Base-by-base conservation (phyloP, 2,888 invertebrate species). In the Gryllus longicercus region DNA sequence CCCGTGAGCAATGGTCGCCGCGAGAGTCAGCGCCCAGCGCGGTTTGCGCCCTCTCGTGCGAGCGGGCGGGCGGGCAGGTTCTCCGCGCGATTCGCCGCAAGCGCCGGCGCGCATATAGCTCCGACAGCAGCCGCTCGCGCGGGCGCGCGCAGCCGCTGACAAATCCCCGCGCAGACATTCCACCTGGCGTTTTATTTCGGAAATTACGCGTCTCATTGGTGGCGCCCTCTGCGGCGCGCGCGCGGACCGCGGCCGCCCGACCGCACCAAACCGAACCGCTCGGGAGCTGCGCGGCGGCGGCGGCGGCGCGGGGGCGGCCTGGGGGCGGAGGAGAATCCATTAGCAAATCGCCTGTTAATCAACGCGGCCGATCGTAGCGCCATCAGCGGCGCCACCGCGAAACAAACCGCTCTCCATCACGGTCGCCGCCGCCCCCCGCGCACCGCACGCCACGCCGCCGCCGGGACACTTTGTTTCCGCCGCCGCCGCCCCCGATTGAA, bases 351-450 rank as follows among this genome's bases (percentile, higher is more conserved):
- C 63, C 63, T 63, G 63, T 63, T 63, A 63, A 16, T 63, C 63
- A 63, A 63, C 16, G 63, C 63, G 63, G 63, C 63, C 63, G 63
- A 63, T 63, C 63, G 63, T n/a, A 14, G 63, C 63, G 63, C 63
- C 63, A 63, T 63, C 63, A 63, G 63, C 63, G 63, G 63, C 63
- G 63, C 16, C 63, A 63, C 63, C 16, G 63, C 63, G 63, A 63
- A 63, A 63, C 63, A 63, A 63, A 63, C 63, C 63, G 63, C 63
- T 63, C 63, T 63, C 63, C 63, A 63, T 63, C 63, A 63, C 63
- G 14, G 63, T 1, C 16, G 14, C 63, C 63, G n/a, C 63, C 63
- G 16, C 63, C 63, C 14, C 63, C 14, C 63, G 63, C 63, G 1
- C 12, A 1, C 51, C 51, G 1, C 16, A 2, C 63, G n/a, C 63